Evolutionary conservation across 2,888 invertebrate genomes (phyloP).

Genomic region (Mesoligia furuncula): DNA sequence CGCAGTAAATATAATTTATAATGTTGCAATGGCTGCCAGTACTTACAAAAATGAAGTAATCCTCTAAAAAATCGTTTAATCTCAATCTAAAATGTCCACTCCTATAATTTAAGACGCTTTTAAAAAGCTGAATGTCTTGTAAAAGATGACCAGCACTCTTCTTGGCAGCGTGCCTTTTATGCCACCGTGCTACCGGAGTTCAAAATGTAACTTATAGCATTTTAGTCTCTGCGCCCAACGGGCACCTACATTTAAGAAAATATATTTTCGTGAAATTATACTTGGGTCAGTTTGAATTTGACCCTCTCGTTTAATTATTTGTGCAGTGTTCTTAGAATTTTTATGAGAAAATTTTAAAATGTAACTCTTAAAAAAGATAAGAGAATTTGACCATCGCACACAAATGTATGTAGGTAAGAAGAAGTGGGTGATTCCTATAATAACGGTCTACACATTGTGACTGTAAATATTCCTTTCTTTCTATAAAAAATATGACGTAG

Average conservation of each 20-base stretch:
- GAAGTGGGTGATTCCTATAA: not conserved
- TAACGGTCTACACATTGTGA: not conserved
- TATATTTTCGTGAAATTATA: conserved; percentile 54
- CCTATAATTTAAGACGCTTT: conserved; percentile 39
- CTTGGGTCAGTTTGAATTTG: conserved; percentile 28
- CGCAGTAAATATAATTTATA: not conserved
- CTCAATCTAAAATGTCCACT: conserved; percentile 36
- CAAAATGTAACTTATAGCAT: conserved; percentile 55
- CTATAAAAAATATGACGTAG: conserved; percentile 20
- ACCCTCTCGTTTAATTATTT: conserved; percentile 16
- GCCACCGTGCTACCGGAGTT: conserved; percentile 20
- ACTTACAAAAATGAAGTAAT: not conserved
- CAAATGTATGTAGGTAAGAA: too few species aligned
- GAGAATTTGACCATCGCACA: not conserved
- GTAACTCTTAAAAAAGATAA: not conserved
- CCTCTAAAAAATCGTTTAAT: conserved; percentile 12
- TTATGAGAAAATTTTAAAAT: not conserved
- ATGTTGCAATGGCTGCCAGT: not conserved
- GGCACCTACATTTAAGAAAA: conserved; percentile 47
- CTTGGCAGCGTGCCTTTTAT: conserved; percentile 62
- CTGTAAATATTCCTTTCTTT: not conserved
- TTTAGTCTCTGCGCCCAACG: conserved; percentile 45
- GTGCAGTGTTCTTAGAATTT: not conserved
- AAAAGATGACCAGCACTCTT: conserved; percentile 51
- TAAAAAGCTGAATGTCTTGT: conserved; percentile 47